Conservation (phyloP, 1,140 invertebrate genomes). For the Panulirus ornatus region DNA sequence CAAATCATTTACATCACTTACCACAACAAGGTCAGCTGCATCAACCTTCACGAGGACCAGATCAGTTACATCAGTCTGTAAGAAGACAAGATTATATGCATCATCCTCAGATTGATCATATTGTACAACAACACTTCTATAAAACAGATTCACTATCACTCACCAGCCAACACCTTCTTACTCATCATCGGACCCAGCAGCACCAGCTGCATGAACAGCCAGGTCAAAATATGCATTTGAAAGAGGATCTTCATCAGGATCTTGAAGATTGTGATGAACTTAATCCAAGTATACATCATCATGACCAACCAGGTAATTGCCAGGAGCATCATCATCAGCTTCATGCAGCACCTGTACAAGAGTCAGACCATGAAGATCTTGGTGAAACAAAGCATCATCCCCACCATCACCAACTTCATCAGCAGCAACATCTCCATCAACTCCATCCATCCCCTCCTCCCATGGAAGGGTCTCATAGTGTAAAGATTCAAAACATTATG, state of each 20-base stretch:
- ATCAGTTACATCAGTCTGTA: background rate
- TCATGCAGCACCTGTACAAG: background rate
- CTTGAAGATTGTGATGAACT: constrained; percentile 30
- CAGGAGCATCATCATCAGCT: background rate
- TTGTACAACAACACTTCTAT: constrained; percentile 22
- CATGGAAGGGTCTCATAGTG: background rate
- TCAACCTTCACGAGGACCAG: constrained; percentile 12
- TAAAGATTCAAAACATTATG: constrained; percentile 23
- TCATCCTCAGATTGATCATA: constrained; percentile 9
- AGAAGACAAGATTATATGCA: constrained; percentile 3
- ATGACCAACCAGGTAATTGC: constrained; percentile 16
- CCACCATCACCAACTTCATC: background rate
- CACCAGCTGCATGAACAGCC: background rate
- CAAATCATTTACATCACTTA: background rate
- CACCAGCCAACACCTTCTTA: background rate
- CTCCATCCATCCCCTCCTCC: background rate
- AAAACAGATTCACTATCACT: background rate
- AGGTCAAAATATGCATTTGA: background rate
- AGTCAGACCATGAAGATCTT: background rate
- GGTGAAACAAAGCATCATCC: background rate
- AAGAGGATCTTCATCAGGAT: background rate
- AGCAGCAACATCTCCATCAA: background rate
- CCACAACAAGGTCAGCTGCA: background rate
- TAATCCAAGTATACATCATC: constrained; percentile 18
- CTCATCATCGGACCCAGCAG: background rate